Evolutionary conservation across 2,797 vertebrate genomes (phyloP).

Genomic region (Setipinna tenuifilis): DNA sequence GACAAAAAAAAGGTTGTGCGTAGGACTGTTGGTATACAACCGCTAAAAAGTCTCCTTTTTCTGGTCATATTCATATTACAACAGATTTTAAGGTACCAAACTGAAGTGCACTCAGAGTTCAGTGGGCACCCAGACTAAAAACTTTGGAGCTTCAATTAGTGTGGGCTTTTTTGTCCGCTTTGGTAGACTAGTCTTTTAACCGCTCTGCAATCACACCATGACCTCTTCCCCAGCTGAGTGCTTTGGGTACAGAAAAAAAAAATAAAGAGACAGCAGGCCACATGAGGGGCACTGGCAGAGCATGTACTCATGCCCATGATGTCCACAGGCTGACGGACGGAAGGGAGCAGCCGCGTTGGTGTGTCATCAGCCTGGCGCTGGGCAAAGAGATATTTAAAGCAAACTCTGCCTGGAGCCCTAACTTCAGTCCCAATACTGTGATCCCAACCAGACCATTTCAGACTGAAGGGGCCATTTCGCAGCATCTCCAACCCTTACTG

Average conservation of each 20-base stretch:
- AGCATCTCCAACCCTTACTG: background rate
- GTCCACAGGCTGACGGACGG: background rate
- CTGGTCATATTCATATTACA: background rate
- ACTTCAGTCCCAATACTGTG: background rate
- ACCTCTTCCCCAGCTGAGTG: background rate
- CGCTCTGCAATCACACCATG: background rate
- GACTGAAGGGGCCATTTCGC: constrained; percentile 20
- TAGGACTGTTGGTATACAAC: background rate
- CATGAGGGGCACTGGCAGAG: background rate
- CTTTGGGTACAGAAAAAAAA: background rate
- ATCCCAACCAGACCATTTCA: background rate
- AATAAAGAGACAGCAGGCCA: background rate
- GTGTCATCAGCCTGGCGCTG: background rate
- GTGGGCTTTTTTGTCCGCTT: background rate
- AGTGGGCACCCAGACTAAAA: background rate
- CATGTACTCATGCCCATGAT: background rate
- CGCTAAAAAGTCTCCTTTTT: background rate
- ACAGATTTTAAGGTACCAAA: background rate
- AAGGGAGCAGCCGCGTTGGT: background rate
- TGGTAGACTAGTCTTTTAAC: background rate
- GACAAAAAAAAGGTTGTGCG: no score
- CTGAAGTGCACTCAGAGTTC: background rate
- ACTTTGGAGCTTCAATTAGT: background rate
- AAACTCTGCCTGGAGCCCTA: background rate
- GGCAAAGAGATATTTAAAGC: constrained; percentile 19